Conservation (phyloP, 2,113 vertebrate genomes). For the Lepus europaeus region DNA sequence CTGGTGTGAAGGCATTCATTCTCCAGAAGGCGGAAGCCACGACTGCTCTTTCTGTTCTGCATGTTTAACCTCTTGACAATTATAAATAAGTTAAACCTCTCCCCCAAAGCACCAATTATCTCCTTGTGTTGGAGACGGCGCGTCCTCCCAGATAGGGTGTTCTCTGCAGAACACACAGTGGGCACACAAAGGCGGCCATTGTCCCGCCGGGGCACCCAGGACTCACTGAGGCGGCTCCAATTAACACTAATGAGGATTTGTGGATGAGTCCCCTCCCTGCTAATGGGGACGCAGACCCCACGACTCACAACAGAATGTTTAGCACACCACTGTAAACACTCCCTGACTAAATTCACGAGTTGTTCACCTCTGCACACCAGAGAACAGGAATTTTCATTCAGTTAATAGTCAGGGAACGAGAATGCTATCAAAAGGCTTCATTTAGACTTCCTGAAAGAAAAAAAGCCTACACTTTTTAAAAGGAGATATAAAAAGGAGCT, state of each 20-base stretch:
- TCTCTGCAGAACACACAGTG: conserved; percentile 44
- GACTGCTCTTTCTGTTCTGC: conserved; percentile 63
- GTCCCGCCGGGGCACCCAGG: neutral
- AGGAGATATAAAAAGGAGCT: neutral
- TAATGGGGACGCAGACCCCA: conserved; percentile 69
- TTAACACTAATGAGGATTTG: conserved; percentile 74
- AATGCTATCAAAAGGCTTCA: neutral
- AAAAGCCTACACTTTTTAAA: neutral
- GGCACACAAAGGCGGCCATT: conserved; percentile 64
- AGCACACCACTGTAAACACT: conserved; percentile 76
- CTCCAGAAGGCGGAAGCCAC: conserved; percentile 55
- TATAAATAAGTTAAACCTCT: conserved; percentile 68
- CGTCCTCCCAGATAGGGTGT: conserved; percentile 57
- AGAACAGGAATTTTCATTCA: conserved; percentile 49
- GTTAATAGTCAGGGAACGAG: neutral
- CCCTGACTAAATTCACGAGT: conserved; percentile 61
- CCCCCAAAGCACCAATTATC: conserved; percentile 68
- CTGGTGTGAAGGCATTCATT: conserved; percentile 35
- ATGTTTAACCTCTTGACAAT: conserved; percentile 67
- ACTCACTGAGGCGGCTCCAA: conserved; percentile 74
- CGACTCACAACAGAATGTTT: conserved; percentile 70
- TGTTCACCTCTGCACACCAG: conserved; percentile 69
- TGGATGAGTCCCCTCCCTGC: conserved; percentile 60
- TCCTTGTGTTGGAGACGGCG: conserved; percentile 66
- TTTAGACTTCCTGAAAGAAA: neutral